Percentiles rank a stretch among this genome's conserved stretches.
phyloP scores from a whole-genome alignment of 1,140 invertebrate genomes.

The Neoseiulus cucumeris region DNA sequence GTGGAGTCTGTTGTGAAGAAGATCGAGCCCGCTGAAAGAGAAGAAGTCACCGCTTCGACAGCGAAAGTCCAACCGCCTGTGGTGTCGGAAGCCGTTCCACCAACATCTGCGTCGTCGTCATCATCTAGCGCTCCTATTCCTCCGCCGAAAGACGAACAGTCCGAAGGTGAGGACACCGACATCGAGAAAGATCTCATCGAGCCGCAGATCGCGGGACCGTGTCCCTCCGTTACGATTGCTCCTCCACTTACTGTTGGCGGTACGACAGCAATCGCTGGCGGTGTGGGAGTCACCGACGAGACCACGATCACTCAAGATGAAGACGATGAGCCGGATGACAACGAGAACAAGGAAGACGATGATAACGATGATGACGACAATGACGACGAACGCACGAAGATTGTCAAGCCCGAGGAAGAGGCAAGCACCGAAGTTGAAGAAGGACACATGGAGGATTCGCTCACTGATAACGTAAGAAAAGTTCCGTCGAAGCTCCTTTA shows the following conservation, averaged over 20 bases:
- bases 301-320: neutral
- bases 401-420: constrained; percentile 14
- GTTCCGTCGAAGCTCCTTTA: neutral
- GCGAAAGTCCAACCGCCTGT: too few species aligned
- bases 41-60: too few species aligned
- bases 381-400: neutral
- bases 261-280: neutral
- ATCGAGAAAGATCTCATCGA: constrained; percentile 2
- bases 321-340: constrained; percentile 14
- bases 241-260: neutral
- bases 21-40: too few species aligned
- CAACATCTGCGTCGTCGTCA: neutral
- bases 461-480: constrained; percentile 2
- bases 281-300: neutral
- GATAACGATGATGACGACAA: constrained; percentile 13
- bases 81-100: too few species aligned
- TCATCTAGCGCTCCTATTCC: neutral
- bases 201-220: neutral
- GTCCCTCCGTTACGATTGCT: too few species aligned
- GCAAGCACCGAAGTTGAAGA: constrained; percentile 11
- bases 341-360: constrained; percentile 14
- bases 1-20: too few species aligned
- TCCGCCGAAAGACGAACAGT: neutral
- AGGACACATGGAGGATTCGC: constrained; percentile 5
- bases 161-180: constrained; percentile 6